A percentile compares a stretch with the other conserved stretches of the same genome.
phyloP scores from a whole-genome alignment of 1,140 invertebrate genomes.

The Drosophila yakuba region DNA sequence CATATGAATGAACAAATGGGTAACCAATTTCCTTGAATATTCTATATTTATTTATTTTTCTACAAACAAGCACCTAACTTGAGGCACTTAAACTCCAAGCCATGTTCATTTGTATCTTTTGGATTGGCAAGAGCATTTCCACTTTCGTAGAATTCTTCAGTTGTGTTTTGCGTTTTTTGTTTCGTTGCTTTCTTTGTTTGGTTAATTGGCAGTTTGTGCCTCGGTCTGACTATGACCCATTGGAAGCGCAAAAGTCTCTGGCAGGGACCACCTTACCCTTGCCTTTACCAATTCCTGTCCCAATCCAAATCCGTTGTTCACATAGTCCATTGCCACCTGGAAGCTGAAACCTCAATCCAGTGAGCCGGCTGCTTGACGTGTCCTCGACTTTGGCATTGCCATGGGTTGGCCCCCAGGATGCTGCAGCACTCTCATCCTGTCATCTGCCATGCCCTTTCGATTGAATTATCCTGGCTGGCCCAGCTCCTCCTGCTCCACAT shows the following conservation, averaged over 20 bases:
- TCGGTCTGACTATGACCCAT: conserved; percentile 13
- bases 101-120: not conserved
- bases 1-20: too few species aligned
- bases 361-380: conserved; percentile 40
- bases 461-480: conserved; percentile 33
- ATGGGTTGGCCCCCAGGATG: conserved; percentile 6
- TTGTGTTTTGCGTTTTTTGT: not conserved
- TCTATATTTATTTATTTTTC: too few species aligned
- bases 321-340: conserved; percentile 32
- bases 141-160: not conserved
- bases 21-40: too few species aligned
- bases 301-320: not conserved
- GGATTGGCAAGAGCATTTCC: conserved; percentile 1
- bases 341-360: conserved; percentile 36
- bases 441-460: conserved; percentile 42
- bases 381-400: conserved; percentile 42
- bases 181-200: conserved; percentile 54
- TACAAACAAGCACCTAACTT: too few species aligned
- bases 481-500: not conserved
- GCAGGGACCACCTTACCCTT: not conserved
- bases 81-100: too few species aligned
- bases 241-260: conserved; percentile 18
- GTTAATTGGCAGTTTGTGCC: conserved; percentile 74
- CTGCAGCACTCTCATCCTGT: conserved; percentile 30
- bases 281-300: not conserved